Evolutionary conservation across 2,113 vertebrate species (phyloP).

Genomic region (Edolisoma coerulescens): DNA sequence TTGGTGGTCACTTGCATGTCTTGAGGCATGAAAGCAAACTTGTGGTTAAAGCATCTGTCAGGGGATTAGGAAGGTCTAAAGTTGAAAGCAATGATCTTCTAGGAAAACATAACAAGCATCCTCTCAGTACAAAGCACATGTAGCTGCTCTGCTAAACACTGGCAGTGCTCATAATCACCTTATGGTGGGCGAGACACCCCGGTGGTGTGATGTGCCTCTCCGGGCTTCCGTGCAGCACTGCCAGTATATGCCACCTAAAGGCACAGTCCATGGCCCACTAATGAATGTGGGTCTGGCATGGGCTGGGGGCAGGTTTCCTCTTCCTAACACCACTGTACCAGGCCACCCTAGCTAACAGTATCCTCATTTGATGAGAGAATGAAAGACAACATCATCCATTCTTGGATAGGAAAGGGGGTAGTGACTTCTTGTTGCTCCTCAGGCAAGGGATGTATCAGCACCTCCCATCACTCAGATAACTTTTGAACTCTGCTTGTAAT

Average conservation of each 20-base stretch:
- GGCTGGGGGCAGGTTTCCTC: background rate
- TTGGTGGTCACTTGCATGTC: conserved; percentile 43
- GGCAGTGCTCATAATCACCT: background rate
- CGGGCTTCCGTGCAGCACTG: background rate
- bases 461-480: fast-evolving
- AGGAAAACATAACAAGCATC: conserved; percentile 13
- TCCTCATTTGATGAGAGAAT: background rate
- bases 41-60: conserved; percentile 65
- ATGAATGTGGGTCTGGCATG: background rate
- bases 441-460: fast-evolving
- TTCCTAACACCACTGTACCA: background rate
- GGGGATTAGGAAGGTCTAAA: conserved; percentile 70
- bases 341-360: background rate
- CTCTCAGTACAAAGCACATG: background rate
- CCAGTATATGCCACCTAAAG: background rate
- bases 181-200: background rate
- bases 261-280: background rate
- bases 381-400: background rate
- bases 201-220: background rate
- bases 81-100: conserved; percentile 63
- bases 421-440: background rate
- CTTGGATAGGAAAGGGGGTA: background rate
- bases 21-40: conserved; percentile 42
- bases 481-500: background rate
- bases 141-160: background rate